These are phyloP conservation scores for Chelonoidis abingdonii DNA, from an alignment of 2,113 vertebrate species.

Conservation along the genomic window DNA sequence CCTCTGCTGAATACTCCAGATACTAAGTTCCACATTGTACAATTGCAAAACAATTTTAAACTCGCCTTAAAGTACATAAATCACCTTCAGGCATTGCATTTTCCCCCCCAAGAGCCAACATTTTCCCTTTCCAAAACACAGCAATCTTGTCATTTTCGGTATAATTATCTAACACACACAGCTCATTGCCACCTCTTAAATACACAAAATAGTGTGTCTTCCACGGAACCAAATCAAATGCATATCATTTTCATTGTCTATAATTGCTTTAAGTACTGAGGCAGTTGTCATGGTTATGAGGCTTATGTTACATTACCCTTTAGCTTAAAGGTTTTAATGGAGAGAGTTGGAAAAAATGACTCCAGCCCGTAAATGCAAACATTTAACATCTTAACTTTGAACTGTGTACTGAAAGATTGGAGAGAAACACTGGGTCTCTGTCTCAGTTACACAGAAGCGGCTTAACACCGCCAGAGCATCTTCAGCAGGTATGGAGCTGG, in stretches of 20 bases:
- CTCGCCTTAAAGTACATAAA: slow-evolving; percentile 54
- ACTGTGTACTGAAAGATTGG: neutral
- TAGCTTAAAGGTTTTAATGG: neutral
- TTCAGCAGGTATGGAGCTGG: neutral
- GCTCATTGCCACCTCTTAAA: neutral
- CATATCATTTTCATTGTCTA: slow-evolving; percentile 10
- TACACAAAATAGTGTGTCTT: neutral
- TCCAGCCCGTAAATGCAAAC: neutral
- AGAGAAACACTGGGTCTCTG: neutral
- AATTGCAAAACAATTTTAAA: slow-evolving; percentile 41
- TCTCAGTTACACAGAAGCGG: neutral
- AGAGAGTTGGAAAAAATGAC: neutral
- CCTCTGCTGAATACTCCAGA: neutral
- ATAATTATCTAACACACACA: neutral
- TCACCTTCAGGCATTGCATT: neutral
- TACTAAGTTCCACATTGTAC: neutral
- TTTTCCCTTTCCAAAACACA: slow-evolving; percentile 1
- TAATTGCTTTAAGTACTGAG: slow-evolving; percentile 14
- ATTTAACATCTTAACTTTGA: slow-evolving; percentile 5
- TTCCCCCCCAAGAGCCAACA: neutral
- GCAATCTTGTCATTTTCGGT: slow-evolving; percentile 35
- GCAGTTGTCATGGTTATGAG: neutral
- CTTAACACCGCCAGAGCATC: neutral
- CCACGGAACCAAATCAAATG: neutral
- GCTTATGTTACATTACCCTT: neutral